phyloP scores from a whole-genome alignment of 2,797 vertebrate genomes.

The Typhlichthys subterraneus region DNA sequence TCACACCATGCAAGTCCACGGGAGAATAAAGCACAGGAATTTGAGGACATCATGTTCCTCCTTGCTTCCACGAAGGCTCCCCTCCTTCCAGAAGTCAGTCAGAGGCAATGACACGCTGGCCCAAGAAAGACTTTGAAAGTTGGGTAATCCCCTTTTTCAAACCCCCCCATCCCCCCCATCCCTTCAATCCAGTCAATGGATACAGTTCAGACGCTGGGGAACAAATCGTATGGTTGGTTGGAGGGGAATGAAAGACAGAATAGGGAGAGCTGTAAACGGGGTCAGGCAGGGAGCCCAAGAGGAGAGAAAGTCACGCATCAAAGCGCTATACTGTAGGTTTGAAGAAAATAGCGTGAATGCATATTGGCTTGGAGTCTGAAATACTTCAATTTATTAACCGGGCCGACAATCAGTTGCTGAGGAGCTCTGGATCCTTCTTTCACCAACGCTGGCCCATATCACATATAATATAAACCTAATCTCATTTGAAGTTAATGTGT shows the following conservation, averaged over 20 bases:
- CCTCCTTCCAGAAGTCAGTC: slow-evolving; percentile 1
- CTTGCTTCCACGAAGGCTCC: not conserved
- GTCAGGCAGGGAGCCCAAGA: too few relatives aligned
- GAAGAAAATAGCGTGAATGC: slow-evolving; percentile 49
- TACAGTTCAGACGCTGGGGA: slow-evolving; percentile 1
- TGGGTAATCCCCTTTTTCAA: slow-evolving; percentile 12
- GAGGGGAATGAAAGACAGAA: slow-evolving; percentile 9
- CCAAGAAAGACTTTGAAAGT: slow-evolving; percentile 21
- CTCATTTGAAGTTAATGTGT: slow-evolving; percentile 22
- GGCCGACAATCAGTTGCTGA: slow-evolving; percentile 30
- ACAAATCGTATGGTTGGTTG: not conserved
- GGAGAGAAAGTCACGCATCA: slow-evolving; percentile 14
- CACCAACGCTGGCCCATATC: slow-evolving; percentile 5
- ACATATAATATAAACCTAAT: slow-evolving; percentile 6
- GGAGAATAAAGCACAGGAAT: not conserved
- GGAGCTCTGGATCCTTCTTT: slow-evolving; percentile 24
- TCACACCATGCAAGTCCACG: too few relatives aligned
- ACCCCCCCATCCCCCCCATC: not conserved
- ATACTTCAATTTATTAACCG: slow-evolving; percentile 43
- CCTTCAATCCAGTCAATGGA: slow-evolving; percentile 14
- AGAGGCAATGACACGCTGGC: slow-evolving; percentile 9
- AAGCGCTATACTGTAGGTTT: not conserved
- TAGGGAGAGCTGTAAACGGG: not conserved
- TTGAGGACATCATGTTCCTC: not conserved
- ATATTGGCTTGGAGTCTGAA: slow-evolving; percentile 46